Evolutionary conservation across 1,140 invertebrate species (phyloP).

Genomic region (Temnothorax longispinosus): DNA sequence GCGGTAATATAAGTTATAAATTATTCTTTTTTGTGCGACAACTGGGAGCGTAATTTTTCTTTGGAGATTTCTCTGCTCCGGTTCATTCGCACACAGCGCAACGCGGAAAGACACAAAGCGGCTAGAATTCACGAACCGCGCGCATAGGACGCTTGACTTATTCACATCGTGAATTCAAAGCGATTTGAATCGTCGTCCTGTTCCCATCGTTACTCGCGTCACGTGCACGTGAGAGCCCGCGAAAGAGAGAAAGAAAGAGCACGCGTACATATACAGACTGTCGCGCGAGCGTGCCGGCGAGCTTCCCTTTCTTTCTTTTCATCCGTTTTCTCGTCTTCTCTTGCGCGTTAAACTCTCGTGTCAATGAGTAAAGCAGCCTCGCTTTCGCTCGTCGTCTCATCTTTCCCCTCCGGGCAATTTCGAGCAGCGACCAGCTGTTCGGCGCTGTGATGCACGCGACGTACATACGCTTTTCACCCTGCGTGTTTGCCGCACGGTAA

Average conservation of each 20-base stretch:
- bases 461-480: constrained; percentile 11
- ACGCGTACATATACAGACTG: background rate
- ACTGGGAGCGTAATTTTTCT: background rate
- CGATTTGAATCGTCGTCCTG: constrained; percentile 42
- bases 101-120: background rate
- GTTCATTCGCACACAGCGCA: background rate
- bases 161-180: constrained; percentile 40
- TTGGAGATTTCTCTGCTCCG: background rate
- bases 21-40: background rate
- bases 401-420: constrained; percentile 34
- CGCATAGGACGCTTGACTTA: background rate
- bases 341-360: constrained; percentile 55
- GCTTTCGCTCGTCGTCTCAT: constrained; percentile 55
- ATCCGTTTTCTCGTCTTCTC: constrained; percentile 57
- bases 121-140: background rate
- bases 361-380: constrained; percentile 50
- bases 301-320: constrained; percentile 53
- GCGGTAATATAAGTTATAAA: background rate
- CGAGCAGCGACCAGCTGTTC: constrained; percentile 41
- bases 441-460: background rate
- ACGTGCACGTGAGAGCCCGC: constrained; percentile 23
- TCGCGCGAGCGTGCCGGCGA: background rate
- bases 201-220: constrained; percentile 45
- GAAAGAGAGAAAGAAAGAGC: background rate
- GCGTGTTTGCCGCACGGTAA: background rate